Conservation (phyloP, 2,113 vertebrate species). For the Guaruba guarouba region DNA sequence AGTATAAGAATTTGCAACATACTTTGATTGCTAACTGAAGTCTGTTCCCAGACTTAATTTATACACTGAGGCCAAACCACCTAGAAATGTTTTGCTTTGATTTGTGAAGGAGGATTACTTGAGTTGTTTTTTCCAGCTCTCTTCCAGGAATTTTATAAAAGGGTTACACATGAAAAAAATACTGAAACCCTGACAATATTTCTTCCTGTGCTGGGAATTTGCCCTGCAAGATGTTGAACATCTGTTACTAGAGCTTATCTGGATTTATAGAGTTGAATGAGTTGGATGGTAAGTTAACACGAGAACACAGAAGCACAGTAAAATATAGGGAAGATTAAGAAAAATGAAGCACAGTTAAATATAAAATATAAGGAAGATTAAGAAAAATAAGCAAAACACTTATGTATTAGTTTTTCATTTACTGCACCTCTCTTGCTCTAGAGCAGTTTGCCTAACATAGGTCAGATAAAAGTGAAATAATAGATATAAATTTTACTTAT, state of each 20-base stretch:
- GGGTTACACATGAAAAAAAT: not conserved
- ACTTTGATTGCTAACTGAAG: not conserved
- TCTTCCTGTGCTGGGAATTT: not conserved
- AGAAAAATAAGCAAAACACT: not conserved
- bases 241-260: not conserved
- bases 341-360: not conserved
- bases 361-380: not conserved
- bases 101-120: constrained; percentile 8
- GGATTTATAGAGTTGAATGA: not conserved
- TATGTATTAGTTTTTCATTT: not conserved
- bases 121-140: not conserved
- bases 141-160: not conserved
- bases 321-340: not conserved
- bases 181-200: not conserved
- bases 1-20: not conserved
- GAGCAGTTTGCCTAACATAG: not conserved
- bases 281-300: not conserved
- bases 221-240: not conserved
- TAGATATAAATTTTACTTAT: not conserved
- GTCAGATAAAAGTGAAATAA: not conserved
- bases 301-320: not conserved
- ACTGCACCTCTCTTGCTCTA: not conserved
- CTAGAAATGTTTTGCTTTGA: not conserved
- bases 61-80: not conserved
- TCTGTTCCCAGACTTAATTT: not conserved